Conservation (phyloP, 2,113 vertebrate genomes). For the Aptenodytes forsteri region DNA sequence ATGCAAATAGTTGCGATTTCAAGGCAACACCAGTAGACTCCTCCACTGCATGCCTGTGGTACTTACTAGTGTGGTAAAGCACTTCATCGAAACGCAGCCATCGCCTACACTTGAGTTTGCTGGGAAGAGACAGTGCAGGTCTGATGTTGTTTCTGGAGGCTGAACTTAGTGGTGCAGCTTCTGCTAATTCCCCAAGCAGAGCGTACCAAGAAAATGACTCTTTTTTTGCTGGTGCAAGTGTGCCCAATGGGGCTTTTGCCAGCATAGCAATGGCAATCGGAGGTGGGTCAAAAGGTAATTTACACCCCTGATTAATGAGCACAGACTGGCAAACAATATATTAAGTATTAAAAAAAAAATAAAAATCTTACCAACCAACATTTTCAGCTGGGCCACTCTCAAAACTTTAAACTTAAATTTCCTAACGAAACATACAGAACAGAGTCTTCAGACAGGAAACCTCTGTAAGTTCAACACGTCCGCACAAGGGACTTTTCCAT, state of each 20-base stretch:
- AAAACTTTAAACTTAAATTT: neutral
- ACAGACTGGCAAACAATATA: neutral
- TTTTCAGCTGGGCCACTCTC: neutral
- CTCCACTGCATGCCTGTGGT: neutral
- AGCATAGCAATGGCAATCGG: neutral
- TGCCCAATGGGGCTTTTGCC: neutral
- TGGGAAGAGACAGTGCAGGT: neutral
- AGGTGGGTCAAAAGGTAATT: neutral
- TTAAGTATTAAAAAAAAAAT: neutral
- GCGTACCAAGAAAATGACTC: neutral
- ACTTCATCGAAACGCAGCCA: rapidly evolving
- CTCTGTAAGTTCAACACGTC: neutral
- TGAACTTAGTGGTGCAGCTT: neutral
- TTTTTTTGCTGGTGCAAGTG: neutral
- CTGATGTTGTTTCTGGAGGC: neutral
- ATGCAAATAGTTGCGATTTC: neutral
- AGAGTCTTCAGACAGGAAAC: rapidly evolving
- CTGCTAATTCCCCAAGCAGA: neutral
- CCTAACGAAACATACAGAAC: rapidly evolving
- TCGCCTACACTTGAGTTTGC: neutral
- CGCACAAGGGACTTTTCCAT: neutral
- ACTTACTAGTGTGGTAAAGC: neutral
- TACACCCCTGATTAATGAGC: neutral
- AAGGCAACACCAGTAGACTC: neutral
- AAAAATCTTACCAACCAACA: neutral